Evolutionary conservation across 1,140 invertebrate species (phyloP), one percentile per base, ranked within the genome.

Genomic region (Drosophila chauvacae): DNA sequence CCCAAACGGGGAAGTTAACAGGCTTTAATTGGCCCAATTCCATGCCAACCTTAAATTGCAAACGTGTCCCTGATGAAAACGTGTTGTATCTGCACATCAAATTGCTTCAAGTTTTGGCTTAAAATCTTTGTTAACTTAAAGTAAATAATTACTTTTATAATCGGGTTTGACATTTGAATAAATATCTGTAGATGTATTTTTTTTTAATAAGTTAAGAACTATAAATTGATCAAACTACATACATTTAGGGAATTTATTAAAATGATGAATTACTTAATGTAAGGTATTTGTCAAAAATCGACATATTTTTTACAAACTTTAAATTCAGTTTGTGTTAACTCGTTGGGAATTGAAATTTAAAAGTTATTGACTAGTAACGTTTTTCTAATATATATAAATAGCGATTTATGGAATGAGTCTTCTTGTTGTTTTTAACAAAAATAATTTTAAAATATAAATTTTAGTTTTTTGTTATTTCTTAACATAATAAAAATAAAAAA

Each of bases 1-100:
- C 65, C 26, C 41, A 71, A 58, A 53, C 9, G 61, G 61, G 47
- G 45, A 51, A 51, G 30, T 23, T 66, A 28, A 26, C 37, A 30
- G 28, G 37, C 47, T 37, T 70, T 70, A 70, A 70, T 68, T 70
- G 37, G 30, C 14, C 10, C 7, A 51, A 66, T 66, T 20, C 1
- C 7, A 62, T 62, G 41, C 16, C 16, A 37, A 63, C 23, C 26
- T 64, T 13, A 20, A 37, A 63, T 28, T 20, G 41, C 41, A 63
- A 35, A 63, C 42, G 39, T 45, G 56, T 4, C 59, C 37, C n/a
- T 37, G 1, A 56, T 28, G 10, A 56, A 33, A 35, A 61, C 59
- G 59, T 61, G 59, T 55, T 56, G 48, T 37, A 55, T 61, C 47
- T 37, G 0, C 3, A 23, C 4, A 61, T 56, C 30, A 26, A 26